phyloP scores from a whole-genome alignment of 2,888 invertebrate species.

The Oegoconia quadripuncta region DNA sequence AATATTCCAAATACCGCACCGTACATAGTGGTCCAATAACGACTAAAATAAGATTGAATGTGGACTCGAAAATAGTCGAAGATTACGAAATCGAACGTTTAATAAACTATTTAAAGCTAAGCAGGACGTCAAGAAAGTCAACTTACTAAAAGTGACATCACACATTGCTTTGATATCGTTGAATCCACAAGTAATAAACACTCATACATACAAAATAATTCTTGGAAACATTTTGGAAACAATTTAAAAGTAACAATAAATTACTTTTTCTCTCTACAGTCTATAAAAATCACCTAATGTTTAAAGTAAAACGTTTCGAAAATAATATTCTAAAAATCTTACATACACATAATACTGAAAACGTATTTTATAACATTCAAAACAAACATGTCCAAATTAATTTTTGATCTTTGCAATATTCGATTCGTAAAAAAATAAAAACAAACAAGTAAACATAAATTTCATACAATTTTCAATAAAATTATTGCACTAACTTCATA shows the following conservation, averaged over 20 bases:
- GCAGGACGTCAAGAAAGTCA: constrained; percentile 62
- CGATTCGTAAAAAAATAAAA: constrained; percentile 62
- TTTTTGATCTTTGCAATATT: constrained; percentile 42
- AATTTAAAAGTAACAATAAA: constrained; percentile 75
- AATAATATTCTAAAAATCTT: constrained; percentile 63
- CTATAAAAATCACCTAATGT: constrained; percentile 69
- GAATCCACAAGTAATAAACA: constrained; percentile 42
- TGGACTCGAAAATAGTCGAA: constrained; percentile 23
- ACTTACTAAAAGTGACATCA: constrained; percentile 47
- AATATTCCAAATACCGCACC: no score
- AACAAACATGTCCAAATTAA: constrained; percentile 53
- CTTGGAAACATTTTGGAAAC: constrained; percentile 69
- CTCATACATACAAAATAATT: constrained; percentile 43
- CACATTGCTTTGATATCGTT: constrained; percentile 41
- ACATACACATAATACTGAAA: constrained; percentile 74
- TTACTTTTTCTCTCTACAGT: constrained; percentile 63
- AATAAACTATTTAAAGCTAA: constrained; percentile 74
- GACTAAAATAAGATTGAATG: constrained; percentile 8
- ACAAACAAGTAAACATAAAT: constrained; percentile 66
- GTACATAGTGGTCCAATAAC: no score
- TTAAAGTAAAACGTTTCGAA: constrained; percentile 59
- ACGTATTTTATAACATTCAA: constrained; percentile 50
- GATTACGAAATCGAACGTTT: constrained; percentile 36
- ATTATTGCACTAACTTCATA: constrained; percentile 76
- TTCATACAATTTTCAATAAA: constrained; percentile 74